Conservation (phyloP, 2,113 vertebrate genomes). For the Prinia subflava region DNA sequence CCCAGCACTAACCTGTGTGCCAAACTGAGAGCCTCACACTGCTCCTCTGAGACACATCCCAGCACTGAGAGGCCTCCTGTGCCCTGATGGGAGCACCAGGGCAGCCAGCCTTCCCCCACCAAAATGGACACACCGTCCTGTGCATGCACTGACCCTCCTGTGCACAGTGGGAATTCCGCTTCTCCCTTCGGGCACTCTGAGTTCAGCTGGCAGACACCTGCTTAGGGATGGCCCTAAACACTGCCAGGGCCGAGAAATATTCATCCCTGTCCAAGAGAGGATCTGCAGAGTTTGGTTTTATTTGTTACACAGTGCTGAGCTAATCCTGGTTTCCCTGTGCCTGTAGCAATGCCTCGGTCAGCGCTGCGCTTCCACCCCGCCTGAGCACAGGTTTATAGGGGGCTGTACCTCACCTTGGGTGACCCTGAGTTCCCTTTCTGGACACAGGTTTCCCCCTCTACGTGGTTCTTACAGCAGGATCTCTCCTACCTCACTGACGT, state of each 20-base stretch:
- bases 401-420: not conserved
- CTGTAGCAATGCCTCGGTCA: not conserved
- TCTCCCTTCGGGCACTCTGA: fast-evolving
- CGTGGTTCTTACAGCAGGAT: not conserved
- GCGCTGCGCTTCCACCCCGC: fast-evolving
- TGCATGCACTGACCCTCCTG: not conserved
- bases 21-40: not conserved
- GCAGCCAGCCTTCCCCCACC: not conserved
- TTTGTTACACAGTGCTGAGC: not conserved
- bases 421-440: not conserved
- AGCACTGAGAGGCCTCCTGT: not conserved
- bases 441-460: not conserved
- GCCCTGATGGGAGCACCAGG: not conserved
- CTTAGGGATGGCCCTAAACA: not conserved
- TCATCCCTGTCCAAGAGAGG: not conserved
- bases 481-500: conserved; percentile 9
- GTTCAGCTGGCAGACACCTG: not conserved
- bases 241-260: not conserved
- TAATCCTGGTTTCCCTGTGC: not conserved
- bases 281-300: not conserved
- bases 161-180: fast-evolving
- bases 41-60: not conserved
- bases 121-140: fast-evolving
- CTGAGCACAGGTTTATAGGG: fast-evolving
- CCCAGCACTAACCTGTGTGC: not conserved